These are phyloP conservation scores for Cettia cetti DNA, from an alignment of 2,113 vertebrate genomes.

Conservation along the genomic window DNA sequence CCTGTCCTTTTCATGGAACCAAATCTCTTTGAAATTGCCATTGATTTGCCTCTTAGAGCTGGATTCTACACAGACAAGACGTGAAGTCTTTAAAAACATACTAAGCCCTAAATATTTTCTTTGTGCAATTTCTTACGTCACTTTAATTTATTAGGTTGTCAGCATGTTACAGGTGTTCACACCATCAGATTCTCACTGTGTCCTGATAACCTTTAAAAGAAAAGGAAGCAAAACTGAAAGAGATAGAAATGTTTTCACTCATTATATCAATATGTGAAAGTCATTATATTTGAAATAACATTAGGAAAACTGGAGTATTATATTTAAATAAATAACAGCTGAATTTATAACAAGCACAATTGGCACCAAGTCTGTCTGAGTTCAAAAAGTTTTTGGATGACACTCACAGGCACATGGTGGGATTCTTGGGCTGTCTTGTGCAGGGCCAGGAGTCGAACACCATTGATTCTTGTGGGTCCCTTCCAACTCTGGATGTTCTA, in stretches of 20 bases:
- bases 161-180: background rate
- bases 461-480: background rate
- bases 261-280: background rate
- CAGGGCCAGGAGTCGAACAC: background rate
- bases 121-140: background rate
- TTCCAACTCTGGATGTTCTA: background rate
- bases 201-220: background rate
- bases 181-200: background rate
- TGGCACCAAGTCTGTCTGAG: background rate
- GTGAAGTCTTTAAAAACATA: background rate
- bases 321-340: background rate
- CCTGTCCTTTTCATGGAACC: background rate
- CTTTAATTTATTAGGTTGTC: background rate
- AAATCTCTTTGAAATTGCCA: background rate
- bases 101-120: background rate
- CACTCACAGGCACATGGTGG: background rate
- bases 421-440: background rate
- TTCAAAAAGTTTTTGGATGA: background rate
- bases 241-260: background rate
- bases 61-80: background rate
- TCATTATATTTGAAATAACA: background rate
- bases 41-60: background rate
- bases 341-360: background rate
- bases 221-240: background rate
- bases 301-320: background rate